phyloP scores from a whole-genome alignment of 2,888 invertebrate species.

The Euphydryas editha region DNA sequence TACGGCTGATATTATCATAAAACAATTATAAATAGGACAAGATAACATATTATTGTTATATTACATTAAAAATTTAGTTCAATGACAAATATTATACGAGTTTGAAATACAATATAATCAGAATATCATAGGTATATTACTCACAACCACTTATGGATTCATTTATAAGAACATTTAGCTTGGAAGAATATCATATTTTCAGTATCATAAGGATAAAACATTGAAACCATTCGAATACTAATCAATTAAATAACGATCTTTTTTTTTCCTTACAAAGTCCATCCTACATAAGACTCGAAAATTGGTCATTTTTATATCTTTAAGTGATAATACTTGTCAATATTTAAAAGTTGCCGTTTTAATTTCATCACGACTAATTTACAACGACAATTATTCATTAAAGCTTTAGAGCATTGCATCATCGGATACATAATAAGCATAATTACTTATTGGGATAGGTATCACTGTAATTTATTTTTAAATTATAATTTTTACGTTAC shows the following conservation, averaged over 20 bases:
- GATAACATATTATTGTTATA: background rate
- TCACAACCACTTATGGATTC: slow-evolving; percentile 36
- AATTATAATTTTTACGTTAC: background rate
- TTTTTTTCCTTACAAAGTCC: slow-evolving; percentile 1
- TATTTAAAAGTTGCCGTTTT: slow-evolving; percentile 16
- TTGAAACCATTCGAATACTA: slow-evolving; percentile 8
- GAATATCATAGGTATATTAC: slow-evolving; percentile 21
- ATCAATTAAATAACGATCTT: background rate
- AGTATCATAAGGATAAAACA: slow-evolving; percentile 2
- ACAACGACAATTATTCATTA: slow-evolving; percentile 20
- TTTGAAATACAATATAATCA: slow-evolving; percentile 20
- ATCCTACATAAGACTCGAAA: slow-evolving; percentile 14
- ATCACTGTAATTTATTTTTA: background rate
- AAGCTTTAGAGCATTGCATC: slow-evolving; percentile 24
- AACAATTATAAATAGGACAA: background rate
- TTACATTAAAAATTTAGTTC: background rate
- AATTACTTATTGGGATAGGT: background rate
- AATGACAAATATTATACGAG: slow-evolving; percentile 9
- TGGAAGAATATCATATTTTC: slow-evolving; percentile 21
- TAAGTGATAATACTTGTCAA: slow-evolving; percentile 21
- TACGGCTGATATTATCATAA: no score
- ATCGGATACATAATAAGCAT: background rate
- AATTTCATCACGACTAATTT: slow-evolving; percentile 21
- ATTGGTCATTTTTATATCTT: slow-evolving; percentile 30
- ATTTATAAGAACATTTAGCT: slow-evolving; percentile 21